Percentiles rank a stretch among this genome's conserved stretches.
Conservation (phyloP, 2,797 vertebrate genomes). For the Podarcis siculus region DNA sequence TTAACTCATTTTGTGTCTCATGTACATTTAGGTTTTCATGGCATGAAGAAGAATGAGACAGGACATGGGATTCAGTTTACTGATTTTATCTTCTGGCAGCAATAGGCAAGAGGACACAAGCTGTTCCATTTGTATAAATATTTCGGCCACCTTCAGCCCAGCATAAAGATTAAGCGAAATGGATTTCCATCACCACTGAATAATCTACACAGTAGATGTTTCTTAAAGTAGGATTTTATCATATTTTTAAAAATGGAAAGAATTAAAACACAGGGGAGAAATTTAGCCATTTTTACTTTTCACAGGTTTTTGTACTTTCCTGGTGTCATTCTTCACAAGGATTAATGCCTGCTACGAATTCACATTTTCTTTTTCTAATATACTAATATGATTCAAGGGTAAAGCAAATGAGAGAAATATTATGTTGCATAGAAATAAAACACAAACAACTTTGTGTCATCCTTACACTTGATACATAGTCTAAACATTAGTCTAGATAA, state of each 20-base stretch:
- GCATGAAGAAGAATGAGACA: constrained; percentile 36
- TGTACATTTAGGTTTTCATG: constrained; percentile 38
- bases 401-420: too few relatives aligned
- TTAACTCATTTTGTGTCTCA: constrained; percentile 27
- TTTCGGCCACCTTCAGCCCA: neutral
- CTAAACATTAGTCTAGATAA: too few relatives aligned
- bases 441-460: too few relatives aligned
- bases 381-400: too few relatives aligned
- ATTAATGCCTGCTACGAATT: neutral
- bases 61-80: constrained; percentile 21
- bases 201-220: neutral
- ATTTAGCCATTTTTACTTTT: neutral
- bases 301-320: neutral
- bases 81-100: neutral
- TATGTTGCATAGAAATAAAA: too few relatives aligned
- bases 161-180: constrained; percentile 8
- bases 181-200: neutral
- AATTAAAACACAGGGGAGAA: neutral
- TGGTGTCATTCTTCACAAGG: neutral
- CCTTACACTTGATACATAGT: too few relatives aligned
- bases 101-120: constrained; percentile 30
- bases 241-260: neutral
- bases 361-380: neutral
- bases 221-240: neutral
- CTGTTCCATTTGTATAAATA: neutral